phyloP scores from a whole-genome alignment of 2,888 invertebrate species.

The Athrips mouffetella region DNA sequence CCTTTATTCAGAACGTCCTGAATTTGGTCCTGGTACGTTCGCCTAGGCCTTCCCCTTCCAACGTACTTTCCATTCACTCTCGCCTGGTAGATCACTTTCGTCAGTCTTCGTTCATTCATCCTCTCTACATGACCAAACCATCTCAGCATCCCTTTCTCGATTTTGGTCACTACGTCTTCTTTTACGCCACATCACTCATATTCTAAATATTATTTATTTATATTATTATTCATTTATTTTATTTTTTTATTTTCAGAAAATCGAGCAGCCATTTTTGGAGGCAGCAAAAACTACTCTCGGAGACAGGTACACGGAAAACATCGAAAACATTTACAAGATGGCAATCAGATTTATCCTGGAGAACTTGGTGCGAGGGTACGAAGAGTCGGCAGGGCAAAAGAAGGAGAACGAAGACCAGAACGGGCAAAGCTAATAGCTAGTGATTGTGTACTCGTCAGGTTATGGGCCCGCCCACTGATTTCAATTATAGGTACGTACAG shows the following conservation, averaged over 20 bases:
- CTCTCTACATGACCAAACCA: too few species aligned
- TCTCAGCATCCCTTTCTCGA: too few species aligned
- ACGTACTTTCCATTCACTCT: too few species aligned
- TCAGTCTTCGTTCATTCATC: too few species aligned
- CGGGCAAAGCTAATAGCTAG: neutral
- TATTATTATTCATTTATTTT: neutral
- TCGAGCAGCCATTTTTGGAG: conserved; percentile 91
- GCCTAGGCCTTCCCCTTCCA: too few species aligned
- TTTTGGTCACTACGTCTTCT: too few species aligned
- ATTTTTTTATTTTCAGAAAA: conserved; percentile 82
- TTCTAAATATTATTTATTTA: neutral
- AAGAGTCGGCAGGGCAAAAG: conserved; percentile 42
- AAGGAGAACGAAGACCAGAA: neutral
- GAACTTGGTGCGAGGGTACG: conserved; percentile 88
- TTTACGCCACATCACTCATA: too few species aligned
- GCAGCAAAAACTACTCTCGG: conserved; percentile 92
- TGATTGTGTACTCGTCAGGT: neutral
- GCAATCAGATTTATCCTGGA: conserved; percentile 93
- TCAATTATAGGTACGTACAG: too few species aligned
- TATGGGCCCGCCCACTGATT: neutral
- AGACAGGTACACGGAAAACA: conserved; percentile 92
- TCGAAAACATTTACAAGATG: conserved; percentile 91
- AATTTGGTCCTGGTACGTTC: too few species aligned
- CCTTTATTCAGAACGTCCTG: too few species aligned
- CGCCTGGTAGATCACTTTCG: too few species aligned